phyloP scores from a whole-genome alignment of 2,797 vertebrate genomes.

The Rachycentron canadum region DNA sequence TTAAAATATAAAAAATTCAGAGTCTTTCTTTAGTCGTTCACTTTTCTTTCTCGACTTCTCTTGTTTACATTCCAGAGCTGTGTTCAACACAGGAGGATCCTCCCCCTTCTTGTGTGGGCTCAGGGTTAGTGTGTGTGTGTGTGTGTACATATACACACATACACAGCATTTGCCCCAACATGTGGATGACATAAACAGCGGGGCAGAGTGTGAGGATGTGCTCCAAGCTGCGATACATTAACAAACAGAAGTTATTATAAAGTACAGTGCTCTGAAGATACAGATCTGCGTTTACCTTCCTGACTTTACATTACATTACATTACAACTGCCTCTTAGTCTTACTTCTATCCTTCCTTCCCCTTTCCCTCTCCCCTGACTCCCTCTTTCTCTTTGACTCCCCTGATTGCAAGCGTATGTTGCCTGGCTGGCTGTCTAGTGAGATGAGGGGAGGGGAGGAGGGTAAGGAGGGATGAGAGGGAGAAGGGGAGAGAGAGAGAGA shows the following conservation, averaged over 20 bases:
- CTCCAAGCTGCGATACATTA: not conserved
- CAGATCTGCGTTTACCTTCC: constrained; percentile 39
- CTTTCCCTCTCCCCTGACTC: constrained; percentile 34
- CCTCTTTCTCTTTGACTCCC: constrained; percentile 72
- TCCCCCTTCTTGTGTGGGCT: constrained; percentile 84
- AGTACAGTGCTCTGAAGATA: constrained; percentile 22
- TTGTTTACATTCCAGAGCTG: constrained; percentile 84
- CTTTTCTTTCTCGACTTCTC: constrained; percentile 51
- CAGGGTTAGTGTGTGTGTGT: constrained; percentile 38
- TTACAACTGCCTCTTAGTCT: constrained; percentile 2
- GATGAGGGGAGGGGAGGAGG: constrained; percentile 36
- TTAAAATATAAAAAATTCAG: constrained; percentile 32
- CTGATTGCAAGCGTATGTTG: constrained; percentile 83
- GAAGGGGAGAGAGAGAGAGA: constrained; percentile 4
- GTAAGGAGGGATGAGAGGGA: constrained; percentile 11
- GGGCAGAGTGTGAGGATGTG: constrained; percentile 28
- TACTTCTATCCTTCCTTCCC: constrained; percentile 50
- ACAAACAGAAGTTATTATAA: constrained; percentile 19
- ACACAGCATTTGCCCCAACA: constrained; percentile 68
- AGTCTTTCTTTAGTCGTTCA: constrained; percentile 35
- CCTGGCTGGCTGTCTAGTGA: constrained; percentile 63
- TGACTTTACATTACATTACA: constrained; percentile 41
- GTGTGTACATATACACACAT: not conserved
- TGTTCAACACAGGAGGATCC: constrained; percentile 76
- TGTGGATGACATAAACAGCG: constrained; percentile 78